A percentile compares a stretch with the other conserved stretches of the same genome.
phyloP scores from a whole-genome alignment of 2,797 vertebrate genomes.

The Epinephelus coioides region DNA sequence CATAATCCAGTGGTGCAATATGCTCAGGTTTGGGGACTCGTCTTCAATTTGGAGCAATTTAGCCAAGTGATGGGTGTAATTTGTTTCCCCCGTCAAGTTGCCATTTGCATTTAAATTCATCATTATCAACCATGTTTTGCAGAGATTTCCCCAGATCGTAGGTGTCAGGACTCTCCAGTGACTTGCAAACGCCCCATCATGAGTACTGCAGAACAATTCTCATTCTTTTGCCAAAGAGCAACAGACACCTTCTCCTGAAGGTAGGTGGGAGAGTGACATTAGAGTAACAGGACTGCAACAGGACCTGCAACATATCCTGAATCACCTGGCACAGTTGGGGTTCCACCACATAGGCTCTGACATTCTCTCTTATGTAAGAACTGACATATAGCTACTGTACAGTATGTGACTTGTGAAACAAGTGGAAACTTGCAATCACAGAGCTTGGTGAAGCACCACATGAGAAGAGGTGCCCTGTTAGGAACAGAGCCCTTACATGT shows the following conservation, averaged over 20 bases:
- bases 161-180: constrained; percentile 64
- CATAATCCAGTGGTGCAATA: constrained; percentile 59
- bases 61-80: constrained; percentile 79
- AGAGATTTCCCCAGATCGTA: constrained; percentile 77
- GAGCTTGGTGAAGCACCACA: not conserved
- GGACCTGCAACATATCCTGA: constrained; percentile 8
- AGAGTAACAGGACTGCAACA: constrained; percentile 12
- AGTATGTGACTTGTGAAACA: constrained; percentile 1
- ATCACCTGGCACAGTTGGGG: not conserved
- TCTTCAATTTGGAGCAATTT: constrained; percentile 80
- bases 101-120: constrained; percentile 83
- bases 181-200: constrained; percentile 50
- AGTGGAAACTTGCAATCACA: not conserved
- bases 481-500: not conserved
- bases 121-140: constrained; percentile 76
- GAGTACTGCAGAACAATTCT: constrained; percentile 41
- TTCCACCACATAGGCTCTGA: not conserved
- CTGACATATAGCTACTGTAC: constrained; percentile 2
- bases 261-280: not conserved
- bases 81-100: constrained; percentile 75
- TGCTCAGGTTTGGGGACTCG: constrained; percentile 68
- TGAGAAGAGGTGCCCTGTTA: constrained; percentile 4
- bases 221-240: constrained; percentile 41
- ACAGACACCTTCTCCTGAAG: not conserved
- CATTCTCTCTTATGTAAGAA: not conserved